Percentiles rank a stretch among this genome's conserved stretches.
Evolutionary conservation across 2,888 invertebrate species (phyloP).

Genomic region (Temnothorax rugatulus): DNA sequence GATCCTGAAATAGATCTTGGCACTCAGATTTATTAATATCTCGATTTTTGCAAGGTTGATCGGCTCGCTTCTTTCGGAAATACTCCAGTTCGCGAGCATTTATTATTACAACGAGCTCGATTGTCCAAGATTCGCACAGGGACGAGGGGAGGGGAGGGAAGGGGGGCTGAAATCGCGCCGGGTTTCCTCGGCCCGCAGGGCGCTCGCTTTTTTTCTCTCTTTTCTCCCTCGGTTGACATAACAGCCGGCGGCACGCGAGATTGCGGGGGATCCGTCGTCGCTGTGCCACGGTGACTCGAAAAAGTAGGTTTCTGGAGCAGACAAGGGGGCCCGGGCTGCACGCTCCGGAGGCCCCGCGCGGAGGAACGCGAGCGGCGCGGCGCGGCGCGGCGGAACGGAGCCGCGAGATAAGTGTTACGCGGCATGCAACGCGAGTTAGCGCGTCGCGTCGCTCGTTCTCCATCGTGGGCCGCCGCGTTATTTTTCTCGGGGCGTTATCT

Average conservation of each 20-base stretch:
- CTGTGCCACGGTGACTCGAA: conserved; percentile 68
- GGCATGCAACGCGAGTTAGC: conserved; percentile 21
- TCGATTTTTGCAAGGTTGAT: conserved; percentile 6
- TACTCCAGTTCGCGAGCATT: not conserved
- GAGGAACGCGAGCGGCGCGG: conserved; percentile 51
- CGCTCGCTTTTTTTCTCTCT: conserved; percentile 3
- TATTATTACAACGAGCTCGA: not conserved
- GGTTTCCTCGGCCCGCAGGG: not conserved
- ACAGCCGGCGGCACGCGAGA: conserved; percentile 59
- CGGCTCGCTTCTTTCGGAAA: not conserved
- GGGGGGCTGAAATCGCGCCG: not conserved
- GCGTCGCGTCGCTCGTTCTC: not conserved
- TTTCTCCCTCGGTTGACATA: conserved; percentile 60
- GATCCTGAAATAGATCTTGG: conserved; percentile 27
- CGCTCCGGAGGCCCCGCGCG: conserved; percentile 31
- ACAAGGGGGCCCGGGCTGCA: conserved; percentile 56
- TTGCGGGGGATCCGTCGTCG: conserved; percentile 66
- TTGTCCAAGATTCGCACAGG: not conserved
- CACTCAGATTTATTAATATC: conserved; percentile 2
- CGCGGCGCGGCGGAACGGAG: conserved; percentile 7
- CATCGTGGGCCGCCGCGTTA: not conserved
- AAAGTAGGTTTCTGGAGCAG: conserved; percentile 83
- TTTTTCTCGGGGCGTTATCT: conserved; percentile 19
- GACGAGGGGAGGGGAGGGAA: not conserved
- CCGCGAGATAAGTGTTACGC: conserved; percentile 62